phyloP scores from a whole-genome alignment of 1,140 invertebrate genomes.

The Pogonognathellus flavescens region DNA sequence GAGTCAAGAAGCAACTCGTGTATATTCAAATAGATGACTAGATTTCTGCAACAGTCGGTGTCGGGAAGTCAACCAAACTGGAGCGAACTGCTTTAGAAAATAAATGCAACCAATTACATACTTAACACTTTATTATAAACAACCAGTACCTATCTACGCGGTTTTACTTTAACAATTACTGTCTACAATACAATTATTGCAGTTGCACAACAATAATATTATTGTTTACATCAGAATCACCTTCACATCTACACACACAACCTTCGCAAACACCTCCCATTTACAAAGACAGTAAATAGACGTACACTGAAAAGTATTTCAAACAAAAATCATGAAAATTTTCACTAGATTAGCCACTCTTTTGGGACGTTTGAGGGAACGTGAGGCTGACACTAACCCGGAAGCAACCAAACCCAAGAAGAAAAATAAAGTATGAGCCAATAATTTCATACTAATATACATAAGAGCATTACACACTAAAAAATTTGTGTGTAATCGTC shows the following conservation, averaged over 20 bases:
- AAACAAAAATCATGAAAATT: slow-evolving; percentile 1
- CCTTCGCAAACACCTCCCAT: too few relatives aligned
- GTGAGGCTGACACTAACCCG: background rate
- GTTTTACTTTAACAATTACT: too few relatives aligned
- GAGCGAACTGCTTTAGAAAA: slow-evolving; percentile 17
- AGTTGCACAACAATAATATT: slow-evolving; percentile 14
- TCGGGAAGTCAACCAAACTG: slow-evolving; percentile 5
- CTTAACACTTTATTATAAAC: background rate
- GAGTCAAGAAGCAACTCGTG: background rate
- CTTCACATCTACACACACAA: background rate
- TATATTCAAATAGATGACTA: background rate
- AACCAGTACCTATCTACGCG: background rate
- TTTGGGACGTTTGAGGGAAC: background rate
- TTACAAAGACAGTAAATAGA: too few relatives aligned
- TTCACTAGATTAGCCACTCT: background rate
- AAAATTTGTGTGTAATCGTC: too few relatives aligned
- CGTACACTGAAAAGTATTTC: too few relatives aligned
- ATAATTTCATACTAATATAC: background rate
- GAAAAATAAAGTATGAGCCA: slow-evolving; percentile 9
- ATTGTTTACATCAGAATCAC: background rate
- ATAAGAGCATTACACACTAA: too few relatives aligned
- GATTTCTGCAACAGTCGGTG: slow-evolving; percentile 11
- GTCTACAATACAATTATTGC: background rate
- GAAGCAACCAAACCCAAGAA: slow-evolving; percentile 3
- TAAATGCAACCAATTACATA: slow-evolving; percentile 9